Conservation (phyloP, 1,140 invertebrate species). For the Drosophila varians region DNA sequence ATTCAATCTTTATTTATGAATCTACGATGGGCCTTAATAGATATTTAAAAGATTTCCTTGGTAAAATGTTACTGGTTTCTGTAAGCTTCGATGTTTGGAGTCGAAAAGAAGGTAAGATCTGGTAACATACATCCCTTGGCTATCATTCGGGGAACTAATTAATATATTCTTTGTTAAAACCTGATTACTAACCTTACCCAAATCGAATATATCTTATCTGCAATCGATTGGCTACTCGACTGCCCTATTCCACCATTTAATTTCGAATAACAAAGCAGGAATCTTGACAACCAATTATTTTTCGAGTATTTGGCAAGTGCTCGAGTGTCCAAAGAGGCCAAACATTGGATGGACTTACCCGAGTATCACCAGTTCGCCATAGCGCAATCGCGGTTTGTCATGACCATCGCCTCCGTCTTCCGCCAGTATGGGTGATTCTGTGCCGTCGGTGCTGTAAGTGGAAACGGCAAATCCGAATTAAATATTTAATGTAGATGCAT, state of each 20-base stretch:
- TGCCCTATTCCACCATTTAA: neutral
- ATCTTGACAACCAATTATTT: neutral
- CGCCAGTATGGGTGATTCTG: constrained; percentile 88
- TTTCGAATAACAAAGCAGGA: constrained; percentile 2
- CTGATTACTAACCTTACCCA: neutral
- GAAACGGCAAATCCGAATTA: constrained; percentile 10
- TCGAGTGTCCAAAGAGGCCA: neutral
- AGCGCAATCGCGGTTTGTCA: constrained; percentile 91
- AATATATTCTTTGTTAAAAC: too few species aligned
- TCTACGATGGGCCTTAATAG: constrained; percentile 19
- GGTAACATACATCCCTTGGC: too few species aligned
- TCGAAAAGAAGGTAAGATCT: neutral
- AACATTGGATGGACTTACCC: constrained; percentile 88
- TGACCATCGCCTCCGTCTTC: constrained; percentile 87
- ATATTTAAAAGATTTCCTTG: constrained; percentile 4
- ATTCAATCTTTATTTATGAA: constrained; percentile 32
- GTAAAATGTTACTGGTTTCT: constrained; percentile 18
- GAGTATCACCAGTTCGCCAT: constrained; percentile 96
- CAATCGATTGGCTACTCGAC: neutral
- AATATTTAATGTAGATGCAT: constrained; percentile 34
- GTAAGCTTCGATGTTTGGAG: neutral
- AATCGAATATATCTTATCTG: neutral
- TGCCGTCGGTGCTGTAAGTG: constrained; percentile 87
- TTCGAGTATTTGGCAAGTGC: neutral
- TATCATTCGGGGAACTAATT: too few species aligned